Evolutionary conservation across 2,888 invertebrate genomes (phyloP).

Genomic region (Drosophila ustulata): DNA sequence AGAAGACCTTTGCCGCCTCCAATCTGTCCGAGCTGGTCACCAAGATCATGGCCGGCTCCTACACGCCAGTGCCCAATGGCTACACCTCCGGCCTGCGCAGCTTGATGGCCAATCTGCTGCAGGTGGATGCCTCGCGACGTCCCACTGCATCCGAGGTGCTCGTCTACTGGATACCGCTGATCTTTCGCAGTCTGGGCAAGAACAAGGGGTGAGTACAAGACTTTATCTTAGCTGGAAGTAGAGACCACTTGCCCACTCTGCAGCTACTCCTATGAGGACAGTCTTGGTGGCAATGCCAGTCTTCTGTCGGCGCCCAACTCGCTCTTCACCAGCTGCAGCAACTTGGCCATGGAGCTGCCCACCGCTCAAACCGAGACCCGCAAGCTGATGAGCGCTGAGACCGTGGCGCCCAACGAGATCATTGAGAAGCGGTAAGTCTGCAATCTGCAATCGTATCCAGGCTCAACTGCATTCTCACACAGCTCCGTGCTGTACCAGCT

Average conservation of each 20-base stretch:
- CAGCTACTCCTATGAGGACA: constrained; percentile 83
- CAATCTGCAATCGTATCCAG: not conserved
- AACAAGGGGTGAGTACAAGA: constrained; percentile 81
- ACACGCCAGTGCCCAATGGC: constrained; percentile 88
- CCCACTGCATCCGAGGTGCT: constrained; percentile 88
- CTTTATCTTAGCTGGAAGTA: no score
- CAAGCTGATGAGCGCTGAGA: constrained; percentile 84
- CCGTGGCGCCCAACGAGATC: constrained; percentile 80
- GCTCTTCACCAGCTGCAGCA: constrained; percentile 48
- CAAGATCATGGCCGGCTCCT: constrained; percentile 90
- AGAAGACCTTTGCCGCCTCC: constrained; percentile 90
- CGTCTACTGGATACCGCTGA: constrained; percentile 86
- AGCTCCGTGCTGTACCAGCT: constrained; percentile 87
- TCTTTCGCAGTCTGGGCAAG: constrained; percentile 84
- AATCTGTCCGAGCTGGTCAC: constrained; percentile 90
- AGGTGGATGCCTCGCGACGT: constrained; percentile 87
- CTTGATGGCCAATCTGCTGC: constrained; percentile 88
- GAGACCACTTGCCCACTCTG: no score
- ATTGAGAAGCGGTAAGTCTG: constrained; percentile 80
- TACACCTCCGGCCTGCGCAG: constrained; percentile 88
- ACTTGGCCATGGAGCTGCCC: constrained; percentile 67
- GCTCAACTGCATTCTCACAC: not conserved
- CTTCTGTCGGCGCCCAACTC: constrained; percentile 46
- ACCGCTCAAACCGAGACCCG: constrained; percentile 83
- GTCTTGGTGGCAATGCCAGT: constrained; percentile 56